phyloP scores from a whole-genome alignment of 2,113 vertebrate species.

The Embiotoca jacksoni region DNA sequence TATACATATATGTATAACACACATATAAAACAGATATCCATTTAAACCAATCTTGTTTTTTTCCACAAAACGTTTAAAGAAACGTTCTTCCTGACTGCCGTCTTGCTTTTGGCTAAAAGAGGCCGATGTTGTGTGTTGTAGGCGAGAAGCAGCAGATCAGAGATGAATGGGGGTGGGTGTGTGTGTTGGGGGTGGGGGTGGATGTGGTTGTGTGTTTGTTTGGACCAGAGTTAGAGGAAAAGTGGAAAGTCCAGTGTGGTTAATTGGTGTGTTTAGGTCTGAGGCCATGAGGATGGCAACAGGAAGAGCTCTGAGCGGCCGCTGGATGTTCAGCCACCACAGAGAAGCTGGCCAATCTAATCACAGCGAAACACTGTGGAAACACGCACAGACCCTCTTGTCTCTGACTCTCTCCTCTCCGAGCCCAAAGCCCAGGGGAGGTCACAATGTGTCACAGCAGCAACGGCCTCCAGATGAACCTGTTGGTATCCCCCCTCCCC shows the following conservation, averaged over 20 bases:
- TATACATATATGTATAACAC: too few relatives aligned
- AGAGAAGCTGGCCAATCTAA: slow-evolving; percentile 73
- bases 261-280: slow-evolving; percentile 77
- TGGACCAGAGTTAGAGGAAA: slow-evolving; percentile 64
- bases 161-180: slow-evolving; percentile 46
- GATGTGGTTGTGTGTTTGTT: slow-evolving; percentile 69
- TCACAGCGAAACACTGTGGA: slow-evolving; percentile 79
- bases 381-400: slow-evolving; percentile 73
- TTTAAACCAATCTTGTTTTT: neutral
- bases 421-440: slow-evolving; percentile 69
- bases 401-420: slow-evolving; percentile 40
- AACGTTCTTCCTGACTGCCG: slow-evolving; percentile 7
- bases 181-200: neutral
- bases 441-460: slow-evolving; percentile 75
- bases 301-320: slow-evolving; percentile 67
- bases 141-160: slow-evolving; percentile 56
- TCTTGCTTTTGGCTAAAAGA: slow-evolving; percentile 35
- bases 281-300: slow-evolving; percentile 75
- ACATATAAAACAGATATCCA: too few relatives aligned
- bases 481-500: slow-evolving; percentile 29
- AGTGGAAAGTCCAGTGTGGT: slow-evolving; percentile 77
- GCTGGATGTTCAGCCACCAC: slow-evolving; percentile 68
- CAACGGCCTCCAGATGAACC: slow-evolving; percentile 54
- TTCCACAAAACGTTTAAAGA: too few relatives aligned
- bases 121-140: slow-evolving; percentile 34